These are phyloP conservation scores for Littorina saxatilis DNA, from an alignment of 1,140 invertebrate species.

Conservation along the genomic window DNA sequence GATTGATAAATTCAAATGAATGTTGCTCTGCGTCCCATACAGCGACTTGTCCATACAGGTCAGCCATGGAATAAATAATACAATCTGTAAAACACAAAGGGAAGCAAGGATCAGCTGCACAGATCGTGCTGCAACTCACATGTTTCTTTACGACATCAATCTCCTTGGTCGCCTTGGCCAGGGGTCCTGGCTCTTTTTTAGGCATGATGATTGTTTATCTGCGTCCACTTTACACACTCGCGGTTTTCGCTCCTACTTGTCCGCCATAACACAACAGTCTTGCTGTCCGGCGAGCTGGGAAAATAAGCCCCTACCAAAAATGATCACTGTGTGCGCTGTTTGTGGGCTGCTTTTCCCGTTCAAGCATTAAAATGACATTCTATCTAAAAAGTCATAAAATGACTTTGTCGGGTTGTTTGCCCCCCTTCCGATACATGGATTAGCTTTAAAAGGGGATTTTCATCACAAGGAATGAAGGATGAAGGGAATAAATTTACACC, in stretches of 20 bases:
- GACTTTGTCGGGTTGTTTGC: too few relatives aligned
- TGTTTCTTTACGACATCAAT: constrained; percentile 61
- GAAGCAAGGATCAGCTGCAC: too few relatives aligned
- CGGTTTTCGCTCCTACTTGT: background rate
- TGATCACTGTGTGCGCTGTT: background rate
- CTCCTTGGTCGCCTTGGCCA: constrained; percentile 63
- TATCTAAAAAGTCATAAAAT: background rate
- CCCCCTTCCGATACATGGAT: too few relatives aligned
- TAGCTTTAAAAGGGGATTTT: too few relatives aligned
- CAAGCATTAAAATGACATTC: background rate
- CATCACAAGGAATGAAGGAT: too few relatives aligned
- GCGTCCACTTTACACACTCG: background rate
- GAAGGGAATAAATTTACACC: too few relatives aligned
- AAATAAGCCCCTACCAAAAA: background rate
- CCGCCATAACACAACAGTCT: constrained; percentile 29
- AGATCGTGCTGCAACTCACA: constrained; percentile 46
- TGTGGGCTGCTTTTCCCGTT: background rate
- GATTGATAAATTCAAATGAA: too few relatives aligned
- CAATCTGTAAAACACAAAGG: too few relatives aligned
- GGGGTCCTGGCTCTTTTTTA: constrained; percentile 58
- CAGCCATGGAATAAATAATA: too few relatives aligned
- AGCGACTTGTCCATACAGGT: constrained; percentile 12
- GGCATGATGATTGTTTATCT: constrained; percentile 1
- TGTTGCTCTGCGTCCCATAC: too few relatives aligned
- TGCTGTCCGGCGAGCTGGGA: background rate